phyloP scores from a whole-genome alignment of 2,888 invertebrate genomes.

The Netelia inedita region DNA sequence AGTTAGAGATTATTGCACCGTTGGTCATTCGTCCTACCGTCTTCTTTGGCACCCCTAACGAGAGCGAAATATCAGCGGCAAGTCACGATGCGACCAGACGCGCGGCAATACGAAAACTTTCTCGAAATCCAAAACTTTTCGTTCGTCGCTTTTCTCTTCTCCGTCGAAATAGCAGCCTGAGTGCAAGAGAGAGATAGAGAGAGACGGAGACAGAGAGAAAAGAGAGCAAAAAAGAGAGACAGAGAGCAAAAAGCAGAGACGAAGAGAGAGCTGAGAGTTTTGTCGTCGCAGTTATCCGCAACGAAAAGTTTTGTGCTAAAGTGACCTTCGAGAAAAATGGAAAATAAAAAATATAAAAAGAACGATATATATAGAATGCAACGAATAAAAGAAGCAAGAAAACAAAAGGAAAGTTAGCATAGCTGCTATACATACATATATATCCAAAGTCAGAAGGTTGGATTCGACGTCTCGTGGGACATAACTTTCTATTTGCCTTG shows the following conservation, averaged over 20 bases:
- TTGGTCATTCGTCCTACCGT: constrained; percentile 39
- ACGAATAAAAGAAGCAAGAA: constrained; percentile 37
- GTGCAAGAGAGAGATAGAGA: not conserved
- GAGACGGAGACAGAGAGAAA: not conserved
- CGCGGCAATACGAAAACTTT: constrained; percentile 37
- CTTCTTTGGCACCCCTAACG: not conserved
- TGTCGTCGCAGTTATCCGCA: constrained; percentile 52
- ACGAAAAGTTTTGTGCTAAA: constrained; percentile 57
- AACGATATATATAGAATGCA: constrained; percentile 23
- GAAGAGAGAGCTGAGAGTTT: constrained; percentile 35
- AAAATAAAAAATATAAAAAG: constrained; percentile 32
- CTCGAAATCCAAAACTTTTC: constrained; percentile 56
- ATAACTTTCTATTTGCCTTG: constrained; percentile 49
- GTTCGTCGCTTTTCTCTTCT: constrained; percentile 22
- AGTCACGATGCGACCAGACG: constrained; percentile 16
- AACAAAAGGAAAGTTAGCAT: constrained; percentile 32
- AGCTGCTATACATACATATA: not conserved
- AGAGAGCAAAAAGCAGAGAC: not conserved
- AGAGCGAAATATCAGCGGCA: constrained; percentile 49
- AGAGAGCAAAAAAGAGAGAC: not conserved
- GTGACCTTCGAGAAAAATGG: constrained; percentile 64
- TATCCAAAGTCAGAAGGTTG: constrained; percentile 11
- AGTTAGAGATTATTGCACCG: constrained; percentile 55
- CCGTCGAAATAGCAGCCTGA: not conserved
- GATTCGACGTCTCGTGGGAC: constrained; percentile 36